Percentiles rank a stretch among this genome's conserved stretches.
These are phyloP conservation scores for Elephantulus edwardii DNA, from an alignment of 2,113 vertebrate species.

Conservation along the genomic window DNA sequence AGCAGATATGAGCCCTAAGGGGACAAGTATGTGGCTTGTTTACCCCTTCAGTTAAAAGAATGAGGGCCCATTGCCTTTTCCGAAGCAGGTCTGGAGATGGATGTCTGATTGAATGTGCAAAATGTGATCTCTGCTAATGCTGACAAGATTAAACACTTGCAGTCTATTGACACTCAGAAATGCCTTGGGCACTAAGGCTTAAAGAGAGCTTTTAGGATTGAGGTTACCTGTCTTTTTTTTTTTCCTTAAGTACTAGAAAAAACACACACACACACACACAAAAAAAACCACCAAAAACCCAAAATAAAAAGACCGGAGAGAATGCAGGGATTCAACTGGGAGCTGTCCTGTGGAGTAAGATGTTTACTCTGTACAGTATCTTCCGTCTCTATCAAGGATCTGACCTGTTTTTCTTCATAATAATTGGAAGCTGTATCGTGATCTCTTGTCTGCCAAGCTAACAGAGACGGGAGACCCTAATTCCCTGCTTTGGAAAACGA, in stretches of 20 bases:
- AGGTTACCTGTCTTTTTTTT: neutral
- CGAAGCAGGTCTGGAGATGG: neutral
- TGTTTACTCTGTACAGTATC: neutral
- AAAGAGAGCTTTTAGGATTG: neutral
- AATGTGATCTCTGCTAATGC: neutral
- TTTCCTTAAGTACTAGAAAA: too few relatives aligned
- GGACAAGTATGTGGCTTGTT: neutral
- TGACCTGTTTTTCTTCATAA: neutral
- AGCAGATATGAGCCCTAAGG: neutral
- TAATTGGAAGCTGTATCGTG: neutral
- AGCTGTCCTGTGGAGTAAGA: neutral
- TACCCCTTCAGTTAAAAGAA: neutral
- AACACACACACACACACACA: too few relatives aligned
- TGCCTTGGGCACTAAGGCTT: neutral
- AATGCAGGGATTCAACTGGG: neutral
- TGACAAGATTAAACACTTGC: neutral
- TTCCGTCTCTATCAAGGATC: neutral
- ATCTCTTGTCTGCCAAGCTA: neutral
- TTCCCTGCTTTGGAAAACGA: constrained; percentile 25
- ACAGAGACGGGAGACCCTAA: neutral
- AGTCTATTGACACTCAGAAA: neutral
- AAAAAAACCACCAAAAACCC: neutral
- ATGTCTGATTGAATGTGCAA: neutral
- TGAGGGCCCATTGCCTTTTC: accelerated
- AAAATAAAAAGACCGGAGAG: neutral